Base-by-base conservation (phyloP, 1,140 invertebrate species). In the Brachionus sp. region DNA sequence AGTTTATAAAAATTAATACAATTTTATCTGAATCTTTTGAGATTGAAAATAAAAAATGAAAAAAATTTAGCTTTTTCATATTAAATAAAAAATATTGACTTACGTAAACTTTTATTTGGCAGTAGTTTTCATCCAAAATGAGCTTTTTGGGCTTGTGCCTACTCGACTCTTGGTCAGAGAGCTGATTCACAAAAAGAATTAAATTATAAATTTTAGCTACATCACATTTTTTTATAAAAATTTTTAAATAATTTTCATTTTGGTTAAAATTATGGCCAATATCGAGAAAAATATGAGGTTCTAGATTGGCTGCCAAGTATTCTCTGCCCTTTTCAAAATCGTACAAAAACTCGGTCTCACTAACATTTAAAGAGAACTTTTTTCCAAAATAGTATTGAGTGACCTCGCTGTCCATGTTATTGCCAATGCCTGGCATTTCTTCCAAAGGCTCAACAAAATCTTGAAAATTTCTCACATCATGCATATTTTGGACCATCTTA, bases 181-280 rank as follows among this genome's bases (percentile, higher is more conserved):
- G 23, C 9, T 75, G 44, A 46, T 75, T 25, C 44, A 75, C 42
- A 75, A 29, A 75, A 13, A 70, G 9, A 39, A 75, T 75, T 25
- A 75, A 25, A 75, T 75, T 44, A 75, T 75, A 75, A 33, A 46
- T 35, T 75, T 75, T 25, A 10, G 16, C 12, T 13, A 75, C 44
- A 19, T 75, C 44, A 46, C 70, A 75, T 25, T 75, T 39, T 75
- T 75, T 75, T 12, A 46, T 46, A 75, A 46, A 75, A 29, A 75
- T 46, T 46, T 44, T 75, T 19, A 75, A 75, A 75, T 75, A 75
- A 13, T 75, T 33, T 7, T 75, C 70, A 33, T 35, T 25, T 13
- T 75, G 10, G 70, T 75, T 25, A 2, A 7, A 10, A 46, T 46
- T 46, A 46, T 46, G 70, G 13, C 44, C 70, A 12, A 75, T 75